These are phyloP conservation scores for Andrena bicolor DNA, from an alignment of 2,888 invertebrate genomes.

Conservation along the genomic window DNA sequence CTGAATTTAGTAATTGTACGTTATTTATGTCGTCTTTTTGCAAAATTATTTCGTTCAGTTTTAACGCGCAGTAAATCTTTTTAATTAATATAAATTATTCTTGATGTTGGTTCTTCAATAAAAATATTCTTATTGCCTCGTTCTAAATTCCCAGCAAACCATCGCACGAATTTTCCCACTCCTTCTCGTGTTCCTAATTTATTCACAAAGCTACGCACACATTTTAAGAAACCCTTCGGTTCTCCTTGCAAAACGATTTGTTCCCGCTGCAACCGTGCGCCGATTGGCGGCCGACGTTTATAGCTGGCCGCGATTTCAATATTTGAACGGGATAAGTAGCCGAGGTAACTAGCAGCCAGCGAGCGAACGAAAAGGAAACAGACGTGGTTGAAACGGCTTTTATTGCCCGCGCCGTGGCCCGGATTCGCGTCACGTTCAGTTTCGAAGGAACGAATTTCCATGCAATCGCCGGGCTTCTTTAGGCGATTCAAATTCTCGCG, in stretches of 20 bases:
- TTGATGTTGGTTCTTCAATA: no score
- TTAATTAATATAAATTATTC: no score
- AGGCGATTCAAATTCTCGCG: not conserved
- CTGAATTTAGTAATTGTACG: no score
- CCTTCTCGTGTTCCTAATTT: no score
- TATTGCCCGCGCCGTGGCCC: slow-evolving; percentile 21
- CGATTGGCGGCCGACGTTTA: slow-evolving; percentile 19
- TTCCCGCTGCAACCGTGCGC: not conserved
- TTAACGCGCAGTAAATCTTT: no score
- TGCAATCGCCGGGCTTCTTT: not conserved
- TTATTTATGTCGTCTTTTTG: no score
- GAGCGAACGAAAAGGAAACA: slow-evolving; percentile 33
- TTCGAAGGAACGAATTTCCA: slow-evolving; percentile 8
- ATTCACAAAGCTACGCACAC: not conserved
- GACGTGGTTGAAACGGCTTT: slow-evolving; percentile 40
- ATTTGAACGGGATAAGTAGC: slow-evolving; percentile 37
- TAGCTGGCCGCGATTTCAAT: slow-evolving; percentile 34
- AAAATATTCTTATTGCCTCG: no score
- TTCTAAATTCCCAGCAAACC: no score
- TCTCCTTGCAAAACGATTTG: not conserved
- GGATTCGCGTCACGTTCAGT: slow-evolving; percentile 34
- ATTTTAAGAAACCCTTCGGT: not conserved
- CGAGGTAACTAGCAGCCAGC: slow-evolving; percentile 14
- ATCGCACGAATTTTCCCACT: no score
- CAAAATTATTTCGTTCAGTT: no score